Evolutionary conservation across 2,888 invertebrate species (phyloP), one percentile per base, ranked within the genome.

Genomic region (Thyatira batis): DNA sequence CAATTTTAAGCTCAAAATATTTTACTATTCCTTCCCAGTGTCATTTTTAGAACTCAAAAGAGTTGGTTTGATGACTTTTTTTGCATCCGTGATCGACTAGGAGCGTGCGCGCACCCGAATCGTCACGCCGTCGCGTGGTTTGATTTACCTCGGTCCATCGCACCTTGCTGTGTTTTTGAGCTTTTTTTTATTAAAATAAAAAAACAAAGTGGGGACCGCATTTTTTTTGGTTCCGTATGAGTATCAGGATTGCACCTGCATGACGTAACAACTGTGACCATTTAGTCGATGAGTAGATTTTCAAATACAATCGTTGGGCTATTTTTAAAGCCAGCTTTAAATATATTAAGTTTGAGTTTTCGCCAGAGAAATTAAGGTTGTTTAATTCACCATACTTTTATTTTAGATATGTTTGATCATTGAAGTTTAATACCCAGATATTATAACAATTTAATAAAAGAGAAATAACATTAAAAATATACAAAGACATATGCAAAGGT

Each of bases 61-160:
- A 30, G 44, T 45, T 55, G 8, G 17, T 39, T 17, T 39, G 13
- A n/a, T 17, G 17, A 1, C 13, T 52, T 55, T 66, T 61, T 59
- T 67, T 53, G 54, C 54, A 55, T 55, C 55, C 60, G 68, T 67
- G 73, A 66, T 69, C 63, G 59, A 54, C 66, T 71, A 58, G 73
- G 65, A 73, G 78, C 76, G 76, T 76, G 76, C 73, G 77, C 80
- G 85, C 84, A 82, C 82, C 82, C 73, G 61, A 62, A 45, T 65
- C 82, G 89, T 89, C 89, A 89, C 88, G 90, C 82, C 84, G 86
- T 87, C 91, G 89, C 89, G 91, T 89, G 87, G 73, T 78, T 77
- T 59, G 81, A 88, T 88, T 87, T 77, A 79, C 76, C 71, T 67
- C 83, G 87, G 77, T 85, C 80, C 78, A 79, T 62, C 74, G 91